Evolutionary conservation across 1,140 invertebrate species (phyloP), one percentile per base, ranked within the genome.

Genomic region (Apis florea): DNA sequence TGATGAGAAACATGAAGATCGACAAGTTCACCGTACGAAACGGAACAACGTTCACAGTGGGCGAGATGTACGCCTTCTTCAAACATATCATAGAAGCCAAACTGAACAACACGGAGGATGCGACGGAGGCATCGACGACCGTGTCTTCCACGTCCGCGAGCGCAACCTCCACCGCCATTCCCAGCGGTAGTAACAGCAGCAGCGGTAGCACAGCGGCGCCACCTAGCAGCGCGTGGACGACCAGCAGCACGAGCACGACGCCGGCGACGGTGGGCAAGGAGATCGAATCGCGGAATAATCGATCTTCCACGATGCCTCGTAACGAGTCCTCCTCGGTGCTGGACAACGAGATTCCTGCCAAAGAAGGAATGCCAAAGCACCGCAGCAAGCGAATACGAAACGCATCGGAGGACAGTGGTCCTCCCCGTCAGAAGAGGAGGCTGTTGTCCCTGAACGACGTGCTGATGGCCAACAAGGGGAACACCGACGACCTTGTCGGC

Each of bases 41-140:
- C 61, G 92, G 92, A 17, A 93, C 92, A 21, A 91, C 86, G 47
- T 93, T 93, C 75, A 92, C 91, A 8, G 85, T 93, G 0, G 91
- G 90, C 66, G 92, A 94, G 75, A 92, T 93, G 85, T 94, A 94
- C 88, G 90, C 93, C 61, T 93, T 93, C 85, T 92, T 93, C 88
- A 93, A 93, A 93, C 93, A 94, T 94, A 94, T 94, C 93, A 94
- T 93, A 89, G 93, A 93, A 63, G 89, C 90, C 78, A 92, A 91
- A 87, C 82, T 93, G 78, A 93, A 93, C 72, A 81, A 86, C 51
- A 90, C 89, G 9, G 70, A 85, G n/a, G 74, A 89, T 17, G 24
- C 61, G 8, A 12, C 77, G 3, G 67, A 78, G 11, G 54, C 61
- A 10, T 31, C 69, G 11, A 59, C 67, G 6, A 47, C 66, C 26